Evolutionary conservation across 2,888 invertebrate genomes (phyloP).

Genomic region (Eupelmus urozonus): DNA sequence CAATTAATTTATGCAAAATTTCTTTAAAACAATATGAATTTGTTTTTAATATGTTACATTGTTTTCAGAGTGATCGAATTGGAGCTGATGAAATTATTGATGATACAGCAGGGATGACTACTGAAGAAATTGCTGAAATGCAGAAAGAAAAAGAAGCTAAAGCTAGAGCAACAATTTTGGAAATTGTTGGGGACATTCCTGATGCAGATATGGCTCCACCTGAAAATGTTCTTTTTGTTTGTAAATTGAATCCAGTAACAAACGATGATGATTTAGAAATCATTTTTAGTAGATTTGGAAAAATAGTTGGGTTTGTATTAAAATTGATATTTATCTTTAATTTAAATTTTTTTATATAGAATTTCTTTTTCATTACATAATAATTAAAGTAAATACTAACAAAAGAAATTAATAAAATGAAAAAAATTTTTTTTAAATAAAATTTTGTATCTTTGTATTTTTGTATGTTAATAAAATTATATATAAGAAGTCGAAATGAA

Average conservation of each 20-base stretch:
- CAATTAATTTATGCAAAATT: not conserved
- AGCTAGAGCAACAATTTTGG: constrained; percentile 97
- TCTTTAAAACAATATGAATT: not conserved
- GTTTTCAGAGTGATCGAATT: constrained; percentile 88
- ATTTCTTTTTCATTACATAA: too few species aligned
- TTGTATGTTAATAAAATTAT: too few species aligned
- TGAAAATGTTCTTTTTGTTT: constrained; percentile 99
- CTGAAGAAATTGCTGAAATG: constrained; percentile 91
- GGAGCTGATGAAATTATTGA: constrained; percentile 96
- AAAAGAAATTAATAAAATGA: too few species aligned
- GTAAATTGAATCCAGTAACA: constrained; percentile 99
- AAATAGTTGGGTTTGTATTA: constrained; percentile 84
- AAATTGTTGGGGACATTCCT: constrained; percentile 98
- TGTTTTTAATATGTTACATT: not conserved
- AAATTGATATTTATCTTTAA: too few species aligned
- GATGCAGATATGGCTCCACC: constrained; percentile 98
- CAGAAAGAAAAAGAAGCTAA: constrained; percentile 95
- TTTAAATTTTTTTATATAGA: too few species aligned
- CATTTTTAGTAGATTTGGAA: constrained; percentile 97
- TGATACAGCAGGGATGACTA: constrained; percentile 91
- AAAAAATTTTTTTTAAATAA: too few species aligned
- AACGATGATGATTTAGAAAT: constrained; percentile 98
- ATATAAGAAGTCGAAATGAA: too few species aligned
- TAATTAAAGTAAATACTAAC: too few species aligned
- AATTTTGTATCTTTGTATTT: too few species aligned